Base-by-base conservation (phyloP, 2,113 vertebrate species). In the Lathamus discolor region DNA sequence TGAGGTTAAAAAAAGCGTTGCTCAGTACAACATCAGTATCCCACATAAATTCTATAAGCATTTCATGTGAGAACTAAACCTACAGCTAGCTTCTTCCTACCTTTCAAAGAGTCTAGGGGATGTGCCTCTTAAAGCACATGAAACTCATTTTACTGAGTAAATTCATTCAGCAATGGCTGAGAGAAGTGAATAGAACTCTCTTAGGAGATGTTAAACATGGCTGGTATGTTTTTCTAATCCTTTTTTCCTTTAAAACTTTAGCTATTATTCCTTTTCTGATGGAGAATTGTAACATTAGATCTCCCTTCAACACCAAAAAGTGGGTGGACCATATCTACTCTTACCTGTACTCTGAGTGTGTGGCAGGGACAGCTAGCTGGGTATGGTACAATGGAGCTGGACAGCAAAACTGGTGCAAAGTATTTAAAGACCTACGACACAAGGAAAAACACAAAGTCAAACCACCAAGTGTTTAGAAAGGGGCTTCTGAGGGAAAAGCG, bases 271-370 rank as follows among this genome's bases (percentile, higher is more conserved):
- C 74, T 91, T 39, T 64, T 54, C 68, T 92, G 14, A 3, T 25
- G 55, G 39, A 51, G 44, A 51, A 61, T 51, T 2, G 16, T 46
- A 86, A 39, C 74, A 25, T n/a, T 13, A 83, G 51, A 33, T n/a
- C 15, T 83, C 31, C 85, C 59, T 83, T 81, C 66, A 24, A 59
- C 57, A 59, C 57, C 55, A 54, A 44, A 80, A 93, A 61, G 77
- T 94, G 96, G 92, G 85, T 91, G 97, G 97, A 95, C 89, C 92
- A 51, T 95, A 86, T 89, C 96, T 97, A 96, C 97, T 97, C 97
- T 98, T 98, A 98, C 98, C 98, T 98, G 98, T 98, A 96, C 97
- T 97, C 97, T 97, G 97, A 98, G 92, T 98, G 97, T 98, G 97
- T 97, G 95, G 96, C 97, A 98, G 97, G 97, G 97, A 98, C 97